phyloP scores from a whole-genome alignment of 2,113 vertebrate genomes.

The Acanthisitta chloris region DNA sequence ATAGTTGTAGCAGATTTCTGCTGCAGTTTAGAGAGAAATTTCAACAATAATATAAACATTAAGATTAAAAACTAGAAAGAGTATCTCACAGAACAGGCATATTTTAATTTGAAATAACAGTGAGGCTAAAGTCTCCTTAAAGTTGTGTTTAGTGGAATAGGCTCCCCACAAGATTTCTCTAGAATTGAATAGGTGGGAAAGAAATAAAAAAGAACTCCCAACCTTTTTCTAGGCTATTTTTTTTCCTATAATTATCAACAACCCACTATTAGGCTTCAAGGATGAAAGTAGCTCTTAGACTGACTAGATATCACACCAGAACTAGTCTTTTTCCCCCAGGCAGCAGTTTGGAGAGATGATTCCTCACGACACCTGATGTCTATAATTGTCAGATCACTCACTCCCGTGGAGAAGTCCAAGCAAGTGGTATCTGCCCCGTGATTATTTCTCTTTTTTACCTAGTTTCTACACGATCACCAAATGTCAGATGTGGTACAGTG shows the following conservation, averaged over 20 bases:
- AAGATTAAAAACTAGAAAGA: slow-evolving; percentile 22
- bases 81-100: neutral
- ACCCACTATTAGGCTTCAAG: slow-evolving; percentile 66
- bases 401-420: neutral
- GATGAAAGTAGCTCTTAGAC: slow-evolving; percentile 70
- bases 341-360: slow-evolving; percentile 56
- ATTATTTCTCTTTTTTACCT: slow-evolving; percentile 12
- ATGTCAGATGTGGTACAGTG: neutral
- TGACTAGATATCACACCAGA: slow-evolving; percentile 48
- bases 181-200: neutral
- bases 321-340: slow-evolving; percentile 65
- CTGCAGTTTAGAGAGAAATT: neutral
- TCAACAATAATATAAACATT: neutral
- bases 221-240: slow-evolving; percentile 4
- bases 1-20: neutral
- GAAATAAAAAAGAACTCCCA: neutral
- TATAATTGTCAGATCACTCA: slow-evolving; percentile 64
- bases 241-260: slow-evolving; percentile 66
- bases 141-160: neutral
- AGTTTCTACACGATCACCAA: neutral
- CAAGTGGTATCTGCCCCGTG: slow-evolving; percentile 28
- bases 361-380: slow-evolving; percentile 8
- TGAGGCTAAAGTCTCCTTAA: neutral
- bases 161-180: neutral
- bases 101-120: slow-evolving; percentile 36